Evolutionary conservation across 1,140 invertebrate genomes (phyloP), one percentile per base, ranked within the genome.

Genomic region (Megalopta genalis): DNA sequence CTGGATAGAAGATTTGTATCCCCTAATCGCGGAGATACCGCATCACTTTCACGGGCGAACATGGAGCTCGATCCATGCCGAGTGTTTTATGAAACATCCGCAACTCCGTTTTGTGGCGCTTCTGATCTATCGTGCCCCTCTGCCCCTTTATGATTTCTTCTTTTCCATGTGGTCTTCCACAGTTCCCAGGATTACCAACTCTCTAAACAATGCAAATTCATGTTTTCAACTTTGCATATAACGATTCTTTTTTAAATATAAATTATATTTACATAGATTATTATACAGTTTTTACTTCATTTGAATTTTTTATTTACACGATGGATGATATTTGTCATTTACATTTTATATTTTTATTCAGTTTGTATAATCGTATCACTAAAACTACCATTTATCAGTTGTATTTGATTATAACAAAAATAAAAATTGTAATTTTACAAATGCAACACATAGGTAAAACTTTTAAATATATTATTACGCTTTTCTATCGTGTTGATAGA

Each of bases 21-120:
- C 88, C 88, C 89, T 90, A 89, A 89, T 88, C 88, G 89, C 89
- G 89, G 88, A 85, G 84, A 90, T 84, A 90, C 89, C 89, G 89
- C 89, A 90, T 90, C 88, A 88, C 88, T 89, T 90, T 90, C 88
- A 89, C 89, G 88, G 88, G 85, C 86, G 80, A 90, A 90, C 89
- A 90, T 89, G 89, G 88, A 89, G 89, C 88, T 85, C 80, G 85
- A 87, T 89, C 88, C 88, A 90, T 90, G 89, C 83, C 81, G 83
- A 85, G 65, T 90, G 78, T 42, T 90, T 89, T 37, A 18, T 46
- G 60, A 80, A 81, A 82, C 70, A 80, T 57, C 83, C 89, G 87
- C 72, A 9, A 10, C 37, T 57, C 52, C 77, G 59, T 71, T 70
- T 70, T 64, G 71, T 73, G 86, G 86, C 87, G 87, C 83, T 83